Evolutionary conservation across 2,797 vertebrate genomes (phyloP).

Genomic region (Hemibagrus guttatus): DNA sequence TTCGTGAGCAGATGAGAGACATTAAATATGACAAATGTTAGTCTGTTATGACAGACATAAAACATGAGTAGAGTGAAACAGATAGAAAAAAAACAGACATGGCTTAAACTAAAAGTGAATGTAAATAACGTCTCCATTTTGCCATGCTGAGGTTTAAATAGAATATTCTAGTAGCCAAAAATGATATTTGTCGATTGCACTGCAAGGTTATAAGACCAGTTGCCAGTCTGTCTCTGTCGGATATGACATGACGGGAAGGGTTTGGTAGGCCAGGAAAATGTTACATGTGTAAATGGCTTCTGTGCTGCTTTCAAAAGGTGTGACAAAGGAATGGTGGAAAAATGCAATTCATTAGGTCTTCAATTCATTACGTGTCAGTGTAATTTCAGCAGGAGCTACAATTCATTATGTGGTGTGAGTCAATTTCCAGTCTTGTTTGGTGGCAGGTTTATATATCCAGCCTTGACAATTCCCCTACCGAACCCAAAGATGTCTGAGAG

Average conservation of each 20-base stretch:
- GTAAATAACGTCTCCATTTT: background rate
- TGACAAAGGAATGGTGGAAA: slow-evolving; percentile 21
- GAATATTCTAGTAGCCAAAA: slow-evolving; percentile 12
- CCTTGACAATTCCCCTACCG: background rate
- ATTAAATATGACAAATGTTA: slow-evolving; percentile 34
- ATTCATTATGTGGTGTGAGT: slow-evolving; percentile 61
- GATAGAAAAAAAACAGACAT: slow-evolving; percentile 4
- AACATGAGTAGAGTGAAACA: background rate
- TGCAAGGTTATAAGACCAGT: slow-evolving; percentile 21
- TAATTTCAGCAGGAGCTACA: slow-evolving; percentile 61
- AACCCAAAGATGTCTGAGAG: background rate
- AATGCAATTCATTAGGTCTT: slow-evolving; percentile 60
- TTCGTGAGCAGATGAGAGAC: slow-evolving; percentile 45
- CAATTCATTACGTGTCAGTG: slow-evolving; percentile 65
- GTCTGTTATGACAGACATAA: background rate
- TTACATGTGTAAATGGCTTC: slow-evolving; percentile 53
- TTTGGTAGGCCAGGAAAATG: slow-evolving; percentile 46
- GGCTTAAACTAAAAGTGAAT: background rate
- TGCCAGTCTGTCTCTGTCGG: slow-evolving; percentile 42
- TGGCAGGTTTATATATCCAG: slow-evolving; percentile 40
- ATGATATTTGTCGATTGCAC: slow-evolving; percentile 7
- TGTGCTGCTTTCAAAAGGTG: slow-evolving; percentile 40
- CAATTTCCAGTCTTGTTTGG: slow-evolving; percentile 39
- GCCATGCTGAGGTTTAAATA: background rate
- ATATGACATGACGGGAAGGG: slow-evolving; percentile 39